A percentile compares a stretch with the other conserved stretches of the same genome.
phyloP scores from a whole-genome alignment of 53 echinoderm and acorn worm genomes.

The Antedon mediterranea region DNA sequence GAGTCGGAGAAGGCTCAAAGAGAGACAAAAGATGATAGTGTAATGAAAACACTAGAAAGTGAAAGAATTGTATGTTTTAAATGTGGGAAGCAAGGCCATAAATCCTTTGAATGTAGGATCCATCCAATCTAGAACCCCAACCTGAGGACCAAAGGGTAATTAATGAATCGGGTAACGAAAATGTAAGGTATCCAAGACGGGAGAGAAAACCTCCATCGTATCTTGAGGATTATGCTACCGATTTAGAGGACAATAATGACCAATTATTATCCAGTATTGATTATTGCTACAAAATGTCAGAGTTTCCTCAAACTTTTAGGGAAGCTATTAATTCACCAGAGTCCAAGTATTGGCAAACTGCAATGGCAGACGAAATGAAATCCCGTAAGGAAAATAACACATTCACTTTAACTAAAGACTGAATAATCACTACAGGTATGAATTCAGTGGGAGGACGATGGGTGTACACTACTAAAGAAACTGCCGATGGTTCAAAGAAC shows the following conservation, averaged over 20 bases:
- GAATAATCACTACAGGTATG: not conserved
- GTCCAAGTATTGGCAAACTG: not conserved
- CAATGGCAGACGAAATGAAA: slow-evolving; percentile 7
- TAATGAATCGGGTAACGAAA: not conserved
- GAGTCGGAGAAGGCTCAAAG: no score
- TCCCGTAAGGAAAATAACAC: not conserved
- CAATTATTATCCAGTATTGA: not conserved
- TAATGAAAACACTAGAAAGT: no score
- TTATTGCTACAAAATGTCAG: slow-evolving; percentile 6
- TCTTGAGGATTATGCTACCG: not conserved
- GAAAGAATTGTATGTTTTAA: no score
- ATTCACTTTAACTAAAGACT: not conserved
- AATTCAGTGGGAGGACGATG: not conserved
- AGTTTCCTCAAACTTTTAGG: not conserved
- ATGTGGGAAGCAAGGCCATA: no score
- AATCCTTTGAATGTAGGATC: no score
- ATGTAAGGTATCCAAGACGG: not conserved
- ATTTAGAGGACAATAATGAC: not conserved
- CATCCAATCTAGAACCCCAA: not conserved
- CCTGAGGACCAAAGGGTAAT: not conserved
- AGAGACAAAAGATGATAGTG: no score
- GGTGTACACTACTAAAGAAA: not conserved
- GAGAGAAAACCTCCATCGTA: not conserved
- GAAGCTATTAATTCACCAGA: not conserved
- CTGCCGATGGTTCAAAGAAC: not conserved